These are phyloP conservation scores for Tenthredo mesomela DNA, from an alignment of 2,888 invertebrate genomes.

Conservation along the genomic window DNA sequence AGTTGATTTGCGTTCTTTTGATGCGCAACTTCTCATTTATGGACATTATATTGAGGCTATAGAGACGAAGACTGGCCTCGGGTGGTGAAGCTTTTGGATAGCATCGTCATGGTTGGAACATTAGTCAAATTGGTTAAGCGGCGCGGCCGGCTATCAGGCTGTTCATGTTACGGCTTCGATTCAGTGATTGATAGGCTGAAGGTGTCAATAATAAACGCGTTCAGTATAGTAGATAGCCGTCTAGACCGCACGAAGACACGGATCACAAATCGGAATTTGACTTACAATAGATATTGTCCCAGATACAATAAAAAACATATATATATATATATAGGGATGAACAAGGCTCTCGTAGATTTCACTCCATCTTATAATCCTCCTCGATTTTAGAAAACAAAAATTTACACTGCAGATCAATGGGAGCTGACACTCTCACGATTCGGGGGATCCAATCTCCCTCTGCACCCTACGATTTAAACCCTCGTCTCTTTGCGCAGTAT, in stretches of 20 bases:
- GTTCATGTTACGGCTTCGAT: constrained; percentile 15
- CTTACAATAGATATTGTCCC: not conserved
- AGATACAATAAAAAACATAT: not conserved
- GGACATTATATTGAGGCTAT: not conserved
- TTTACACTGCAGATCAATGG: not conserved
- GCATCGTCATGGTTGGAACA: constrained; percentile 24
- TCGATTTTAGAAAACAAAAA: not conserved
- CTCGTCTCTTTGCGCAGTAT: not conserved
- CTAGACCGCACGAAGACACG: not conserved
- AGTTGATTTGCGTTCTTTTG: not conserved
- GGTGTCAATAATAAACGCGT: constrained; percentile 34
- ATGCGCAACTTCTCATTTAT: not conserved
- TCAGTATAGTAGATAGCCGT: not conserved
- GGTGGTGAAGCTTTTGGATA: not conserved
- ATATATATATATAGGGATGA: not conserved
- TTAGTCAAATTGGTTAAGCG: constrained; percentile 43
- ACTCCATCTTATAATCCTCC: not conserved
- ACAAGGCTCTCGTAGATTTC: not conserved
- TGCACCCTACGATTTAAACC: not conserved
- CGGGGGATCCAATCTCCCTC: not conserved
- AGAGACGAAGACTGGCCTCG: not conserved
- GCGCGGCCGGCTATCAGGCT: constrained; percentile 12
- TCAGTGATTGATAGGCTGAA: constrained; percentile 23
- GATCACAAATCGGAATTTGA: not conserved
- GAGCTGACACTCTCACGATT: not conserved